A percentile compares a stretch with the other conserved stretches of the same genome.
phyloP scores from a whole-genome alignment of 2,113 vertebrate genomes.

The Seriola dumerili region DNA sequence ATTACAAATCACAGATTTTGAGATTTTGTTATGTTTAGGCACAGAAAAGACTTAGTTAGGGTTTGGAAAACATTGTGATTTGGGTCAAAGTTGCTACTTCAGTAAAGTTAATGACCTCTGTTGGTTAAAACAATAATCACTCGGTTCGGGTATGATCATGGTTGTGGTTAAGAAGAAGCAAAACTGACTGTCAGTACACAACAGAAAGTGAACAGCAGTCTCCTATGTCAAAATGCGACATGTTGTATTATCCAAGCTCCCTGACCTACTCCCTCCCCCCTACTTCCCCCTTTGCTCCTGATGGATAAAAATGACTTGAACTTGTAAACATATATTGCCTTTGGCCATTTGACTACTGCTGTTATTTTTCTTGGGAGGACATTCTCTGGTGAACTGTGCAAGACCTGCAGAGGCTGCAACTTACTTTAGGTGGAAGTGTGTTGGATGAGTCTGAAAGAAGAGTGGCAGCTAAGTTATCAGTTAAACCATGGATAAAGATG shows the following conservation, averaged over 20 bases:
- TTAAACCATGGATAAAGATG: constrained; percentile 21
- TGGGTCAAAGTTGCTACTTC: background rate
- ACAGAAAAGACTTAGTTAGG: background rate
- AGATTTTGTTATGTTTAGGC: background rate
- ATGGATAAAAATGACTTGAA: constrained; percentile 21
- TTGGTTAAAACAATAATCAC: background rate
- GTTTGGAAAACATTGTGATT: background rate
- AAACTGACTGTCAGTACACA: background rate
- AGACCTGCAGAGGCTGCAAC: constrained; percentile 7
- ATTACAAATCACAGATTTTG: background rate
- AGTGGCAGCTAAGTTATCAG: constrained; percentile 11
- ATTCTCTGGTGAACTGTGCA: background rate
- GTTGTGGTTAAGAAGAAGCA: background rate
- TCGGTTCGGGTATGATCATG: background rate
- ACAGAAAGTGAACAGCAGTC: background rate
- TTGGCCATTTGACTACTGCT: constrained; percentile 27
- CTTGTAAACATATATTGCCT: constrained; percentile 17
- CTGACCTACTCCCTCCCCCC: background rate
- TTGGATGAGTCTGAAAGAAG: constrained; percentile 33
- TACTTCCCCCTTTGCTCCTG: background rate
- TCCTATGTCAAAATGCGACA: background rate
- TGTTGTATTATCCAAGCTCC: background rate
- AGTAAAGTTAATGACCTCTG: background rate
- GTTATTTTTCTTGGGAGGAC: constrained; percentile 31
- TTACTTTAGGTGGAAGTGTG: constrained; percentile 27